Conservation (phyloP, 2,797 vertebrate species). For the Arremon aurantiirostris region DNA sequence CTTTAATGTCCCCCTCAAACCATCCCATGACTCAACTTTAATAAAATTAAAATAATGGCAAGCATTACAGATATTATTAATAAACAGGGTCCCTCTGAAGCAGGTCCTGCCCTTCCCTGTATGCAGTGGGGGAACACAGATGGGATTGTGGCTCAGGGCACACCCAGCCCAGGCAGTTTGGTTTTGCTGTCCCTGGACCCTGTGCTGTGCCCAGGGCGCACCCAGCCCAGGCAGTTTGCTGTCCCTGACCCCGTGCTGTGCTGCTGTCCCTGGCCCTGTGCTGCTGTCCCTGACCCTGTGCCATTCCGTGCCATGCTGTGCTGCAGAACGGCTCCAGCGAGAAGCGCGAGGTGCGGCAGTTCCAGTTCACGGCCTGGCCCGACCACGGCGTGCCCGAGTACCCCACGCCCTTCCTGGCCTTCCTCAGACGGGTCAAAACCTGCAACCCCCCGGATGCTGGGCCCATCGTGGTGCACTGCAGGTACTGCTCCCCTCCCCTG, state of each 20-base stretch:
- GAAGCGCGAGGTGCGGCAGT: conserved; percentile 96
- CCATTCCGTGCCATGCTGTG: not conserved
- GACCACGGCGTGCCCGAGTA: conserved; percentile 97
- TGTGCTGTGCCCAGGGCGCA: no score
- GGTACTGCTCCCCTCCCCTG: conserved; percentile 66
- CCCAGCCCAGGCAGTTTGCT: no score
- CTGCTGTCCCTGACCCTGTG: no score
- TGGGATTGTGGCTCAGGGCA: not conserved
- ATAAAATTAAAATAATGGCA: not conserved
- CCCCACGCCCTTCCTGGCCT: conserved; percentile 96
- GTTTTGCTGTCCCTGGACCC: rapidly evolving
- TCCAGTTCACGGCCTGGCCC: conserved; percentile 98
- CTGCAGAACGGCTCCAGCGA: conserved; percentile 93
- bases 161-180: rapidly evolving
- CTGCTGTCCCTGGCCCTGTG: no score
- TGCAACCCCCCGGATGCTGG: conserved; percentile 95
- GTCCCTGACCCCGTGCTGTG: no score
- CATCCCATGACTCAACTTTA: not conserved
- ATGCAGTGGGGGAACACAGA: not conserved
- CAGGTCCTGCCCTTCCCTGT: not conserved
- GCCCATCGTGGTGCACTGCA: conserved; percentile 96
- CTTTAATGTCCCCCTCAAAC: not conserved
- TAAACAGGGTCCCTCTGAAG: not conserved
- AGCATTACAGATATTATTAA: not conserved
- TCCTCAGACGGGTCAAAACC: conserved; percentile 94